Base-by-base conservation (phyloP, 2,888 invertebrate species). In the Eupithecia dodoneata region DNA sequence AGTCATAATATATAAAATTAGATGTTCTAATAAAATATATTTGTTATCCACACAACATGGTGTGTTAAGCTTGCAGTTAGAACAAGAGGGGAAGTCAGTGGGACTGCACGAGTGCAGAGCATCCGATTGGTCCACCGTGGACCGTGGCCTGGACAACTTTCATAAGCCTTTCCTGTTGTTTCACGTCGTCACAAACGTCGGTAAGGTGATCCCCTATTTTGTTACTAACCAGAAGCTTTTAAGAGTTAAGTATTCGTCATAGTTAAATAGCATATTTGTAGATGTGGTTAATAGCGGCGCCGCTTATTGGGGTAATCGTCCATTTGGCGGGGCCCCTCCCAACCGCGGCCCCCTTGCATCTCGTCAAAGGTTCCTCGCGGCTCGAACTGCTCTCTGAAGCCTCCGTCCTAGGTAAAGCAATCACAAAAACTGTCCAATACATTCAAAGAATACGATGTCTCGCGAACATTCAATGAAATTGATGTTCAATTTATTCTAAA, bases 301-400 rank as follows among this genome's bases (percentile, higher is more conserved):
- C 96, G 95, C 93, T 96, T 96, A 93, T 95, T 96, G 87, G 96
- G 96, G 91, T 93, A 96, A 93, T 96, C 96, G 83, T 96, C 96
- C 90, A 95, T 91, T 90, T 94, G 96, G 89, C 94, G 94, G 83
- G 92, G 90, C 83, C 95, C 95, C 79, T 95, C 96, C 92, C 96
- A 95, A 89, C 96, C 96, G 87, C 95, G 95, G 88, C 94, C 94
- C 88, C 93, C 93, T 85, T 93, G 92, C 91, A 92, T 90, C 90
- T 94, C 94, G 87, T 94, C 94, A 92, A 86, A 94, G 83, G 88
- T 91, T 87, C 95, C 92, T 76, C 91, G 90, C 84, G 88, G 91
- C 93, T 95, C 94, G 95, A 86, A 95, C 94, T 94, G 93, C 86
- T 95, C 95, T 91, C 95, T 92, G 95, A 87, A 95, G 93, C 92